Evolutionary conservation across 2,888 invertebrate genomes (phyloP), one percentile per base, ranked within the genome.

Genomic region (Eristalis intricaria): DNA sequence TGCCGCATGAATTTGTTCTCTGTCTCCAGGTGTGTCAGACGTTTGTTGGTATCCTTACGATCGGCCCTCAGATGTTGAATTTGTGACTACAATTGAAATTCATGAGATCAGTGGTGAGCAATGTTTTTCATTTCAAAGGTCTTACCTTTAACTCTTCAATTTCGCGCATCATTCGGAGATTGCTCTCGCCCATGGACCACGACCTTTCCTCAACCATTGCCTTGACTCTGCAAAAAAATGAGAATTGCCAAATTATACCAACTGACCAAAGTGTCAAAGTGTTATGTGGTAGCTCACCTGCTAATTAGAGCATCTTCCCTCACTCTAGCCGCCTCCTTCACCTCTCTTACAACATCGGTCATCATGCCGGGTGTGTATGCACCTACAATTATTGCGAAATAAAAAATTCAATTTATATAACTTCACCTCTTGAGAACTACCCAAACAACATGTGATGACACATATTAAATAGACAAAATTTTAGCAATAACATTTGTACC

Each of bases 301-400:
- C 92, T 93, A 35, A 93, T 94, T 85, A 96, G 92, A n/a, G 96
- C 96, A 91, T 96, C 96, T 90, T 96, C 96, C 19, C 96, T 93
- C 84, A 96, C 94, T 78, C 96, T 94, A 23, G 96, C 95, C 26
- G 96, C 96, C 91, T 96, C 96, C 66, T 96, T 94, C 22, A 96
- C 95, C 93, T 96, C 96, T 40, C 96, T 94, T 89, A 96, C 95
- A 90, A 96, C 93, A 91, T 96, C 96, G 13, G 96, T 94, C 90
- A 96, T 93, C 94, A 96, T 95, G n/a, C 96, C 96, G 1, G 96
- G 96, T 19, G 95, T 95, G 91, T 96, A 96, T 73, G 92, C 92
- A 70, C 93, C 92, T 92, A 88, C 22, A 91, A 90, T 22, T 40
- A 11, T 15, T 71, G 22, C 23, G 13, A 23, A 19, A 29, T 29